Conservation (phyloP, 2,888 invertebrate species). For the Rhagonycha fulva region DNA sequence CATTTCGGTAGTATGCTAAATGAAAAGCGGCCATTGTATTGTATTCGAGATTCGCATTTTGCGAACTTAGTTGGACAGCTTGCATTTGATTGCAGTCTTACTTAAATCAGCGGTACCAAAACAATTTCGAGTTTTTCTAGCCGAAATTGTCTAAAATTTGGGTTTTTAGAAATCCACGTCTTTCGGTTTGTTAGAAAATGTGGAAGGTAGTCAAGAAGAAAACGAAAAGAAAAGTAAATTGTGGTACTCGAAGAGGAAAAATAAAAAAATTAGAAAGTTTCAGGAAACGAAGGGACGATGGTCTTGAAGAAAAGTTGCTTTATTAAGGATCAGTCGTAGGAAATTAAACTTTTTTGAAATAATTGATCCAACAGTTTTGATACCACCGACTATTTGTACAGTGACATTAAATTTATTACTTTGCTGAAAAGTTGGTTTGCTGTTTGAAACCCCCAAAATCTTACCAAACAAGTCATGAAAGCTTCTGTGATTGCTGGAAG, state of each 20-base stretch:
- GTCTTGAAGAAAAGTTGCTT: background rate
- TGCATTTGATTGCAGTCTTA: constrained; percentile 17
- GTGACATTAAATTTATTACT: constrained; percentile 49
- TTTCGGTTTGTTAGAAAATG: background rate
- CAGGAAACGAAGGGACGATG: background rate
- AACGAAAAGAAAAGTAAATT: background rate
- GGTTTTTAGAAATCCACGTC: background rate
- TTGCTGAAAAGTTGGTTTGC: constrained; percentile 50
- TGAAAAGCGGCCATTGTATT: constrained; percentile 55
- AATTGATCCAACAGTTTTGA: constrained; percentile 39
- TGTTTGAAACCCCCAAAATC: constrained; percentile 49
- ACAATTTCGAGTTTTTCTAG: background rate
- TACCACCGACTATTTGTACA: constrained; percentile 39
- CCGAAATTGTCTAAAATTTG: background rate
- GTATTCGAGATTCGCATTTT: constrained; percentile 38
- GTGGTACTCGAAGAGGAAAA: background rate
- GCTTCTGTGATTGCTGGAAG: constrained; percentile 34
- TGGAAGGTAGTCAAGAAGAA: background rate
- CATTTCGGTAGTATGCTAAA: constrained; percentile 54
- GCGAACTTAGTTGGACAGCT: constrained; percentile 25
- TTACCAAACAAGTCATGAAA: constrained; percentile 45
- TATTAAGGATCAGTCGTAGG: background rate
- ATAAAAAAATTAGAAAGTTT: background rate
- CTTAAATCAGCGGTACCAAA: background rate
- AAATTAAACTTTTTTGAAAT: background rate